phyloP scores from a whole-genome alignment of 2,888 invertebrate genomes.

The Lochmaea crataegi region DNA sequence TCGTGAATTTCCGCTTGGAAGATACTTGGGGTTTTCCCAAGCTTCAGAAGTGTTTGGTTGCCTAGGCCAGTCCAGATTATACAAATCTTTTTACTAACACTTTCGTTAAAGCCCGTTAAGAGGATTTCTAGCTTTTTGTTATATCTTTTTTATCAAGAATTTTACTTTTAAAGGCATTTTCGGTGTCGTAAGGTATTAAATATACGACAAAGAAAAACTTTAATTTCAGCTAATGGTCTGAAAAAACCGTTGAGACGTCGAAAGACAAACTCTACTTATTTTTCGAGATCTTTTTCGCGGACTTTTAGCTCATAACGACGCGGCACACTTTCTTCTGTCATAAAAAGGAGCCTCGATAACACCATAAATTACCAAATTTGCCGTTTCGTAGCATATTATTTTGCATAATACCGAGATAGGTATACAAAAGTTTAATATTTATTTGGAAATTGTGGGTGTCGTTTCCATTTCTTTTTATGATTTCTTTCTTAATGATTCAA shows the following conservation, averaged over 20 bases:
- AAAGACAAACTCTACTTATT: constrained; percentile 14
- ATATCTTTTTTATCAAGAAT: neutral
- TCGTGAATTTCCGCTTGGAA: too few relatives aligned
- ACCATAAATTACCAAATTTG: constrained; percentile 29
- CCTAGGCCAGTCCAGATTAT: too few relatives aligned
- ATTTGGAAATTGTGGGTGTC: constrained; percentile 18
- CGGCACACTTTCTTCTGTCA: neutral
- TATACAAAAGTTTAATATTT: constrained; percentile 31
- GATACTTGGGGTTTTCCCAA: too few relatives aligned
- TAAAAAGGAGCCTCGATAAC: constrained; percentile 16
- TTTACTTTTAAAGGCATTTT: neutral
- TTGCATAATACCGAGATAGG: constrained; percentile 33
- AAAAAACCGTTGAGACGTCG: constrained; percentile 6
- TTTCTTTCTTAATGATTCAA: constrained; percentile 6
- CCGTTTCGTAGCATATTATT: constrained; percentile 30
- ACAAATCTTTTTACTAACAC: too few relatives aligned
- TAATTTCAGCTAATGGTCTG: constrained; percentile 14
- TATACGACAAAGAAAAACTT: constrained; percentile 2
- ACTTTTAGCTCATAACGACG: constrained; percentile 6
- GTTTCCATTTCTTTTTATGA: constrained; percentile 16
- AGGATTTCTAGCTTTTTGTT: too few relatives aligned
- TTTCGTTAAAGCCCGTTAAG: too few relatives aligned
- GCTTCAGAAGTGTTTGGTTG: too few relatives aligned
- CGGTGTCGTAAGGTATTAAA: neutral
- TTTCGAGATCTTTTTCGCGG: constrained; percentile 13